These are phyloP conservation scores for Taxidea taxus DNA, from an alignment of 2,113 vertebrate species.

Conservation along the genomic window DNA sequence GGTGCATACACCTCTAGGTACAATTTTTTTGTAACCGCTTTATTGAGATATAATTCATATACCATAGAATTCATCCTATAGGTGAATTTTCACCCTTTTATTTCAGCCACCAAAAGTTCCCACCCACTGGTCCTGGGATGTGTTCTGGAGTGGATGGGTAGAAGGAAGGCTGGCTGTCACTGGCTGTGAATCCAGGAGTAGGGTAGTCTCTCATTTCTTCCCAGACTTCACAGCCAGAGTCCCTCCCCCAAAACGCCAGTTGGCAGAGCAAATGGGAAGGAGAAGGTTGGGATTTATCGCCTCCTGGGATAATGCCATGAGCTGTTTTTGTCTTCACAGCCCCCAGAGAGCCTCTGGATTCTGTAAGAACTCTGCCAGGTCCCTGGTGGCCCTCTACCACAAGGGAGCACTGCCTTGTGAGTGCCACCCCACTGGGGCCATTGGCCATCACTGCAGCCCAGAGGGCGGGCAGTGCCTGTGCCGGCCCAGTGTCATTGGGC, in stretches of 20 bases:
- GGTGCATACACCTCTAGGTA: background rate
- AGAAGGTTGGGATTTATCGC: background rate
- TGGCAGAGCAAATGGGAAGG: background rate
- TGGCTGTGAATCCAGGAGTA: background rate
- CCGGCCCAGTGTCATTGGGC: slow-evolving; percentile 87
- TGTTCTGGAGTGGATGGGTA: background rate
- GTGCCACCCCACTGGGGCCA: slow-evolving; percentile 86
- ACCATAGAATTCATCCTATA: background rate
- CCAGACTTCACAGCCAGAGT: background rate
- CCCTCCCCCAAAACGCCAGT: background rate
- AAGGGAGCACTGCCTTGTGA: slow-evolving; percentile 89
- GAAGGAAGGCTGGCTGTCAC: background rate
- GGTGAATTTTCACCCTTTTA: background rate
- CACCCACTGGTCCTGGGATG: background rate
- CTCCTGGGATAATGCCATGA: background rate
- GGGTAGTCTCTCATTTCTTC: background rate
- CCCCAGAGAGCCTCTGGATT: slow-evolving; percentile 84
- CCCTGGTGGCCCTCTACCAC: slow-evolving; percentile 90
- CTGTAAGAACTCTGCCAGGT: slow-evolving; percentile 88
- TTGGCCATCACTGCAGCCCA: slow-evolving; percentile 80
- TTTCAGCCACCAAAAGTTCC: background rate
- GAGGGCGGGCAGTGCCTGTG: slow-evolving; percentile 92
- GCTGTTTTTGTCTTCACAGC: slow-evolving; percentile 78
- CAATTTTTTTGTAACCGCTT: background rate
- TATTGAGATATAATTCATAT: background rate